Evolutionary conservation across 1,140 invertebrate species (phyloP).

Genomic region (Branchinecta lynchi): DNA sequence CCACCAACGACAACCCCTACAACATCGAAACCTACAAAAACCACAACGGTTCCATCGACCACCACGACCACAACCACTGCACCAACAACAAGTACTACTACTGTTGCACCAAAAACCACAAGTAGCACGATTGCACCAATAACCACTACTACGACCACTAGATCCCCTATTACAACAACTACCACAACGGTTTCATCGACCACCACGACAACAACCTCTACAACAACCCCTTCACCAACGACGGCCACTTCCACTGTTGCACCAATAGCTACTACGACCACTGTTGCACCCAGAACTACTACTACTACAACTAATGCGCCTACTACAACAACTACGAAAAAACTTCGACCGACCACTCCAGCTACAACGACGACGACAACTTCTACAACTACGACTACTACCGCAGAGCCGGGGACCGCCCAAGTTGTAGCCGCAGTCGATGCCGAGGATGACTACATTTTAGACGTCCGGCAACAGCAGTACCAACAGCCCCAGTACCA

Average conservation of each 20-base stretch:
- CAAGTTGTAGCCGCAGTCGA: no score
- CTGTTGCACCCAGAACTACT: no score
- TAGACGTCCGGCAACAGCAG: no score
- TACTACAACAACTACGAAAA: neutral
- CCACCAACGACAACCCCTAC: no score
- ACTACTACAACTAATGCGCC: neutral
- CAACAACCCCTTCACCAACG: neutral
- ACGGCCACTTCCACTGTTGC: no score
- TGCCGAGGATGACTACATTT: no score
- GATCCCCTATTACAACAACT: neutral
- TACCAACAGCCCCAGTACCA: no score
- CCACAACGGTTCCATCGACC: neutral
- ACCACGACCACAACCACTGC: constrained; percentile 11
- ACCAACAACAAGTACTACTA: constrained; percentile 2
- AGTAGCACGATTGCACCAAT: neutral
- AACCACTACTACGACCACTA: constrained; percentile 14
- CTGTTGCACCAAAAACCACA: constrained; percentile 1
- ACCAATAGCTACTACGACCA: no score
- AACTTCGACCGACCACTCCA: neutral
- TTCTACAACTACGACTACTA: no score
- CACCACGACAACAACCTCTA: constrained; percentile 9
- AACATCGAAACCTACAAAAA: no score
- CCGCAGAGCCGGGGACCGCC: no score
- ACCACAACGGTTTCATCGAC: constrained; percentile 15
- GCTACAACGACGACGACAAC: neutral